phyloP scores from a whole-genome alignment of 2,888 invertebrate species.

The Fabriciana adippe region DNA sequence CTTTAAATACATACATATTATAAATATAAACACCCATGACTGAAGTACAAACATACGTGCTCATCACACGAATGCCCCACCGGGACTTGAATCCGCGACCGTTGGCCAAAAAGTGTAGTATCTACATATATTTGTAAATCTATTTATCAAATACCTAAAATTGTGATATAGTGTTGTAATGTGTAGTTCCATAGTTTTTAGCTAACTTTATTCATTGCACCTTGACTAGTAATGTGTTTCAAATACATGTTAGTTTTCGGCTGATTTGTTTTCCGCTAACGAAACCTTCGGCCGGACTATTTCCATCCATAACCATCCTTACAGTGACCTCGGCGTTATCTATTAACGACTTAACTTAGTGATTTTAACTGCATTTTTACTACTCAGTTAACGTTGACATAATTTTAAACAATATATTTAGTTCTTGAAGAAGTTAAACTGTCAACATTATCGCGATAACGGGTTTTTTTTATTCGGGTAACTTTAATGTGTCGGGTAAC shows the following conservation, averaged over 20 bases:
- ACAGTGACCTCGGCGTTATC: conserved; percentile 27
- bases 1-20: too few relatives aligned
- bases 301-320: conserved; percentile 21
- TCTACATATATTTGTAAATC: too few relatives aligned
- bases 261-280: conserved; percentile 31
- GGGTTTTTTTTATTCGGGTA: background rate
- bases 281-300: conserved; percentile 29
- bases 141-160: background rate
- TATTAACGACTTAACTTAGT: conserved; percentile 20
- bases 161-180: background rate
- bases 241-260: conserved; percentile 28
- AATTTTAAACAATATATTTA: conserved; percentile 11
- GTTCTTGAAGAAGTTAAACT: conserved; percentile 3
- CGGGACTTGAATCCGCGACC: too few relatives aligned
- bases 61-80: too few relatives aligned
- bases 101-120: too few relatives aligned
- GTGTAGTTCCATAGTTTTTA: background rate
- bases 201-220: conserved; percentile 22
- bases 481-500: background rate
- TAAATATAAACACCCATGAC: too few relatives aligned
- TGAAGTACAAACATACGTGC: too few relatives aligned
- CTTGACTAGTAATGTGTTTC: conserved; percentile 27
- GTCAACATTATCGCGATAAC: background rate
- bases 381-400: background rate
- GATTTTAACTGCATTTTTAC: conserved; percentile 20